Percentiles rank a stretch among this genome's conserved stretches.
phyloP scores from a whole-genome alignment of 2,113 vertebrate species.

The Alectura lathami region DNA sequence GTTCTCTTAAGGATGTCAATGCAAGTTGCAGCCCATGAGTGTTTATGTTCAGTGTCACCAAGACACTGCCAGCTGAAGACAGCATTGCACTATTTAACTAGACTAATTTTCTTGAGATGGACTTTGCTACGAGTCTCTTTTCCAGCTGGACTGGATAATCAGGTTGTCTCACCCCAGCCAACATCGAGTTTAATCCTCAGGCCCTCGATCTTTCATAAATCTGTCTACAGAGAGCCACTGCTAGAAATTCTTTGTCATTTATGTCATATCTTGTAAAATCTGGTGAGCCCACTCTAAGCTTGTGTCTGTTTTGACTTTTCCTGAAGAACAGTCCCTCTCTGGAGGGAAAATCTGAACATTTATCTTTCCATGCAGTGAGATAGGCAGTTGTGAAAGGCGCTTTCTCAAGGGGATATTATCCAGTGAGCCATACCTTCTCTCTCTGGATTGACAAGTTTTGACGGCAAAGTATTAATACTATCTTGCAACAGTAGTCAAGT shows the following conservation, averaged over 20 bases:
- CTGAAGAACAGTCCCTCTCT: slow-evolving; percentile 48
- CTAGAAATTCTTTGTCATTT: slow-evolving; percentile 58
- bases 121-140: background rate
- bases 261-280: slow-evolving; percentile 72
- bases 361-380: slow-evolving; percentile 10
- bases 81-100: slow-evolving; percentile 26
- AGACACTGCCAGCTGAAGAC: slow-evolving; percentile 12
- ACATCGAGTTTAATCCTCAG: slow-evolving; percentile 35
- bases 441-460: slow-evolving; percentile 45
- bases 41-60: slow-evolving; percentile 26
- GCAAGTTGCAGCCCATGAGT: background rate
- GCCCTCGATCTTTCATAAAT: slow-evolving; percentile 51
- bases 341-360: slow-evolving; percentile 43
- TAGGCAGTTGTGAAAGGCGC: slow-evolving; percentile 46
- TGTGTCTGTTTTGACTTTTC: slow-evolving; percentile 59
- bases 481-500: slow-evolving; percentile 26
- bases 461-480: slow-evolving; percentile 30
- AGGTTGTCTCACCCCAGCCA: slow-evolving; percentile 42
- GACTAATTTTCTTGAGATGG: slow-evolving; percentile 43
- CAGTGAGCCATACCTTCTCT: slow-evolving; percentile 49
- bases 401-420: slow-evolving; percentile 42
- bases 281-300: slow-evolving; percentile 2
- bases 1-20: background rate
- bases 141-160: slow-evolving; percentile 57
- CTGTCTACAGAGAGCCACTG: slow-evolving; percentile 55